Evolutionary conservation across 2,888 invertebrate species (phyloP).

Genomic region (Ochropleura plecta): DNA sequence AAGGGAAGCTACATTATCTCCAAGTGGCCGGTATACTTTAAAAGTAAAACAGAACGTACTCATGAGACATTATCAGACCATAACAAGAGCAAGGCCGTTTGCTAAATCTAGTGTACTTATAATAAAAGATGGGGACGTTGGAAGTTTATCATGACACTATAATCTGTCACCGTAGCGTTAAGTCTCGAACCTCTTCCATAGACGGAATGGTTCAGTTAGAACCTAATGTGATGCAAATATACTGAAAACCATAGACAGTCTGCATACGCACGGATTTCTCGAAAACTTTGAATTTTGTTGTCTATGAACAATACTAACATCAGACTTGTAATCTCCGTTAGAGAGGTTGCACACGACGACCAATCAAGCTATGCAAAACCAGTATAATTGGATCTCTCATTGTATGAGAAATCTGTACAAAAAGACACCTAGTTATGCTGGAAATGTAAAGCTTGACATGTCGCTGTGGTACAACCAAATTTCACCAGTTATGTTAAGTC

Average conservation of each 20-base stretch:
- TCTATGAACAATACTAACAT: slow-evolving; percentile 5
- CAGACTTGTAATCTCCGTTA: background rate
- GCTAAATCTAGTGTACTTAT: no score
- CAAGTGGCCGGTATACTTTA: no score
- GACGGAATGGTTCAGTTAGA: background rate
- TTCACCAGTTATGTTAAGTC: background rate
- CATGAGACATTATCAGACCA: no score
- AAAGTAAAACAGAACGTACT: no score
- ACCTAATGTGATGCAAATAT: slow-evolving; percentile 4
- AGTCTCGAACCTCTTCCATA: no score
- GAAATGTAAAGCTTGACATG: no score
- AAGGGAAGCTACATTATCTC: background rate
- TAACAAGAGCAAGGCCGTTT: no score
- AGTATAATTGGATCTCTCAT: no score
- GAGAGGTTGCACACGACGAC: background rate
- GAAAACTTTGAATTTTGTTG: background rate
- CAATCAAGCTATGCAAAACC: no score
- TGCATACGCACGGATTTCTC: slow-evolving; percentile 3
- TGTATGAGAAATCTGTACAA: no score
- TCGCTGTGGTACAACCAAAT: background rate
- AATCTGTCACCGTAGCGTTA: slow-evolving; percentile 6
- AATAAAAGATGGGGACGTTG: background rate
- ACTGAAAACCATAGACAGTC: slow-evolving; percentile 7
- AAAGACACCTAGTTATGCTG: no score
- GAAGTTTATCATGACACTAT: background rate